A percentile compares a stretch with the other conserved stretches of the same genome.
phyloP scores from a whole-genome alignment of 1,140 invertebrate genomes.

The Akabosia matsudoensis region DNA sequence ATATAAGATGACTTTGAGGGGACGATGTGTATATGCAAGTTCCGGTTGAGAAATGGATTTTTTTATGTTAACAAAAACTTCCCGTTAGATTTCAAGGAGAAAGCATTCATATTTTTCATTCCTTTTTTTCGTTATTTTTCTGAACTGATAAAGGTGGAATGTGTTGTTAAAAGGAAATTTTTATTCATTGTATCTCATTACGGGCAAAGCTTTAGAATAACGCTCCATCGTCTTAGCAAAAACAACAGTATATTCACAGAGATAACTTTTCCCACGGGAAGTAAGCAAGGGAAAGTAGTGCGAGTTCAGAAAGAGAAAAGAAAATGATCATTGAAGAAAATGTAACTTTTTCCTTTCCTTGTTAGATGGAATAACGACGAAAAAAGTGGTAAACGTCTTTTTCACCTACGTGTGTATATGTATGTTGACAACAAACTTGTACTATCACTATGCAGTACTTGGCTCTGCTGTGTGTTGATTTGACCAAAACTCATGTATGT shows the following conservation, averaged over 20 bases:
- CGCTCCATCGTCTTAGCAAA: background rate
- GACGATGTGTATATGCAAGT: constrained; percentile 8
- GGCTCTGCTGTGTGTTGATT: no score
- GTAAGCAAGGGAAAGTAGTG: background rate
- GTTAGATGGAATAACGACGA: background rate
- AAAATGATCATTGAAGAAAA: background rate
- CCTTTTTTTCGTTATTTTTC: background rate
- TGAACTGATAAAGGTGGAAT: background rate
- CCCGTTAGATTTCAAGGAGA: constrained; percentile 23
- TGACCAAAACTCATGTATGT: no score
- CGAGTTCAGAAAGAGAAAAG: background rate
- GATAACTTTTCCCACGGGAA: constrained; percentile 21
- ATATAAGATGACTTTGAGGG: no score
- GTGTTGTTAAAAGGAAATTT: background rate
- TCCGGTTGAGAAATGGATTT: background rate
- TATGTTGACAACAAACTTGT: no score
- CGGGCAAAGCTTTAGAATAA: background rate
- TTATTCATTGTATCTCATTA: constrained; percentile 24
- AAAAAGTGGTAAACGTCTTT: background rate
- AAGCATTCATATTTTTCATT: no score
- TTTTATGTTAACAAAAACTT: constrained; percentile 1
- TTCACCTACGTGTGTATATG: background rate
- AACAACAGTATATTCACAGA: background rate
- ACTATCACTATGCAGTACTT: no score
- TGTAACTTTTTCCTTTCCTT: background rate